Percentiles rank a stretch among this genome's conserved stretches.
Conservation (phyloP, 2,113 vertebrate genomes). For the Tilapia sparmanii region DNA sequence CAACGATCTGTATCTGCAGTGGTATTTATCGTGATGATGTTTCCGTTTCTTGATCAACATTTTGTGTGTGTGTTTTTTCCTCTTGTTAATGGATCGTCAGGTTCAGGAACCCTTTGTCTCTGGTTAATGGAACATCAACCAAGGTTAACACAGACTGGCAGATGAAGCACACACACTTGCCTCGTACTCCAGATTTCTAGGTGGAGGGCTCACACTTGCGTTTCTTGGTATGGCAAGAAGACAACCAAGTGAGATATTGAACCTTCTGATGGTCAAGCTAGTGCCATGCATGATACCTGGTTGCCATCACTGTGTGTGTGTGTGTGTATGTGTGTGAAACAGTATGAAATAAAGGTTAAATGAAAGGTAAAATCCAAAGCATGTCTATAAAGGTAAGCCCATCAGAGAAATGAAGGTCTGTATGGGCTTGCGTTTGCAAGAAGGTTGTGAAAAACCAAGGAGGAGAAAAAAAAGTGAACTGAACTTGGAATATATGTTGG, state of each 20-base stretch:
- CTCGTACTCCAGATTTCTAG: not conserved
- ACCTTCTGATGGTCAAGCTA: not conserved
- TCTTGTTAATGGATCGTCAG: constrained; percentile 32
- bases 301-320: not conserved
- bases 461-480: not conserved
- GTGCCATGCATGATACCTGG: not conserved
- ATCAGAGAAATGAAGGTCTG: not conserved
- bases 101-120: constrained; percentile 50
- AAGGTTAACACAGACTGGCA: constrained; percentile 52
- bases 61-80: not conserved
- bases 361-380: not conserved
- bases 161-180: not conserved
- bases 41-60: not conserved
- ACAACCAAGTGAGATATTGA: not conserved
- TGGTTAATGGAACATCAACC: constrained; percentile 48
- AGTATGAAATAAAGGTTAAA: not conserved
- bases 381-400: not conserved
- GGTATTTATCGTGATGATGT: not conserved
- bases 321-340: not conserved
- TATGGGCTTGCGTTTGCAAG: not conserved
- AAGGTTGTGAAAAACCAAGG: not conserved
- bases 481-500: not conserved
- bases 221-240: not conserved
- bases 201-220: not conserved
- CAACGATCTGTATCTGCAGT: not conserved